Evolutionary conservation across 2,113 vertebrate genomes (phyloP).

Genomic region (Enhydra lutris): DNA sequence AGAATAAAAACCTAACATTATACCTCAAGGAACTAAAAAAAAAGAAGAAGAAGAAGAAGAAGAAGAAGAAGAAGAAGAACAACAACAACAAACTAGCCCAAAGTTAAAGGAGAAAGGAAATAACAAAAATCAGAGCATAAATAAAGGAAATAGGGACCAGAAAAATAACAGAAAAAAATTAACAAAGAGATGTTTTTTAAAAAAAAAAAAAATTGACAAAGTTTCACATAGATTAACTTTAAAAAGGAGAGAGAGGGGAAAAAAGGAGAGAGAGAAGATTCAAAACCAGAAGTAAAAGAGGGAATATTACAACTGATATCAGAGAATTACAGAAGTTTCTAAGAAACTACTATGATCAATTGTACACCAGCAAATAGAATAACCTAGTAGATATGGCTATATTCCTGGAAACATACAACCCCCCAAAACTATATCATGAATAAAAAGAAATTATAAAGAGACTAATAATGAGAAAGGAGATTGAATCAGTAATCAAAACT

Average conservation of each 20-base stretch:
- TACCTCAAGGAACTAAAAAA: neutral
- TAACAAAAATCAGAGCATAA: neutral
- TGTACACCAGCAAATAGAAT: neutral
- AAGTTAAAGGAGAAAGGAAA: neutral
- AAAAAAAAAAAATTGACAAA: neutral
- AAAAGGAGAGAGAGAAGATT: neutral
- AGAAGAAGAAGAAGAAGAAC: neutral
- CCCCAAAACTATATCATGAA: neutral
- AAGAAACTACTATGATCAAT: neutral
- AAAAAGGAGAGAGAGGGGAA: neutral
- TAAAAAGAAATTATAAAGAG: neutral
- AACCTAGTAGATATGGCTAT: neutral
- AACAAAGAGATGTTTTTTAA: neutral
- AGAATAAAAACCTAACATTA: neutral
- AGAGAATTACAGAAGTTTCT: neutral
- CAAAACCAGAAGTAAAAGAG: neutral
- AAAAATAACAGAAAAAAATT: neutral
- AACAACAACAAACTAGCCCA: neutral
- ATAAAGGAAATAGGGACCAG: neutral
- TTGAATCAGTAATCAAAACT: neutral
- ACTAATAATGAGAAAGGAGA: neutral
- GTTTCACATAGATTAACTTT: neutral
- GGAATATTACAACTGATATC: neutral
- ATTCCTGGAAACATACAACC: neutral
- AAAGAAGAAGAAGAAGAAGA: neutral